Percentiles rank a stretch among this genome's conserved stretches.
Evolutionary conservation across 2,888 invertebrate genomes (phyloP).

Genomic region (Drosophila lutescens): DNA sequence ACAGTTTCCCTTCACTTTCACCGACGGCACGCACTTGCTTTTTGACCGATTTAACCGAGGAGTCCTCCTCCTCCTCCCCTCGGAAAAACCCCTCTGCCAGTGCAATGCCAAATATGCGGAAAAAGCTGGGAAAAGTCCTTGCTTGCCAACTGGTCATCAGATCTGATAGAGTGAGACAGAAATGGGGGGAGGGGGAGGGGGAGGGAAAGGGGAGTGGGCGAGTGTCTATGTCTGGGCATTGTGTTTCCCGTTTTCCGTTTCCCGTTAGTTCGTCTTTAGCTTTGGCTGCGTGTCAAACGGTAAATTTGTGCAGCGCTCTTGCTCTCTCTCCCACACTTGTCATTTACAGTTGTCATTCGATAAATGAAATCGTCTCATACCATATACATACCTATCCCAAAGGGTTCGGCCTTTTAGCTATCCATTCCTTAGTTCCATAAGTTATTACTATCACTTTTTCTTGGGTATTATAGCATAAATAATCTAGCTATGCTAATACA

Average conservation of each 20-base stretch:
- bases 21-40: slow-evolving; percentile 29
- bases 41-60: background rate
- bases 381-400: background rate
- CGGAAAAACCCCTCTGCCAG: background rate
- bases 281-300: slow-evolving; percentile 50
- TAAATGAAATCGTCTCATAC: background rate
- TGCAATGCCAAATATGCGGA: slow-evolving; percentile 49
- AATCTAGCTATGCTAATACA: too few species aligned
- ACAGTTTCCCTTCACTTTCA: slow-evolving; percentile 37
- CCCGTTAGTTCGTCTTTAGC: slow-evolving; percentile 27
- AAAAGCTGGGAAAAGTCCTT: slow-evolving; percentile 29
- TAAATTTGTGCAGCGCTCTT: slow-evolving; percentile 33
- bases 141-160: slow-evolving; percentile 38
- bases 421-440: background rate
- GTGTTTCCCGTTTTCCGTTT: slow-evolving; percentile 40
- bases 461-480: too few species aligned
- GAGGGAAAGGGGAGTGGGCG: background rate
- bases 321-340: slow-evolving; percentile 13
- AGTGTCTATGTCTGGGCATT: slow-evolving; percentile 40
- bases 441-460: background rate
- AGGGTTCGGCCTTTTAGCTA: background rate
- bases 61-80: background rate
- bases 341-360: slow-evolving; percentile 39
- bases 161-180: slow-evolving; percentile 3
- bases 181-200: too few species aligned